phyloP scores from a whole-genome alignment of 2,888 invertebrate species.

The Pachycephus smyrnensis region DNA sequence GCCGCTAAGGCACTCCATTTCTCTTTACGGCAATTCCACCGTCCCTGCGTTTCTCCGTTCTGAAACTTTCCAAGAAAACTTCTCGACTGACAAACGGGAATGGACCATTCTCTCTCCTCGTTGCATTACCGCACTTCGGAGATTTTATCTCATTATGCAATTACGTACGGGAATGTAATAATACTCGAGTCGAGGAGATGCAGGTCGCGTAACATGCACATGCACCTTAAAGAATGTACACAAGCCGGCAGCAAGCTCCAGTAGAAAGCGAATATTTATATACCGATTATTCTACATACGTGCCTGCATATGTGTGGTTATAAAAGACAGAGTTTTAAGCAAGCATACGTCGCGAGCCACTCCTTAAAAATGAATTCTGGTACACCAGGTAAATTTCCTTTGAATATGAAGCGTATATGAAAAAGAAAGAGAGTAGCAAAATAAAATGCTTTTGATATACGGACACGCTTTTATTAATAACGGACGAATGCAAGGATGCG shows the following conservation, averaged over 20 bases:
- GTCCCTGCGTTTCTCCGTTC: not conserved
- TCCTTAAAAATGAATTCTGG: not conserved
- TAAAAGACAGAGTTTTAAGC: not conserved
- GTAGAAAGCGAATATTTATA: conserved; percentile 52
- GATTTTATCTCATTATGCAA: conserved; percentile 11
- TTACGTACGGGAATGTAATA: conserved; percentile 28
- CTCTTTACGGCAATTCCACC: not conserved
- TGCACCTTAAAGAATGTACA: conserved; percentile 22
- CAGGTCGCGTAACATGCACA: conserved; percentile 34
- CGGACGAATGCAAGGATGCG: not conserved
- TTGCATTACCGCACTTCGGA: not conserved
- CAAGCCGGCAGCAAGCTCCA: conserved; percentile 40
- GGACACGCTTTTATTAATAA: not conserved
- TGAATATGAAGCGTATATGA: not conserved
- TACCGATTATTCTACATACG: conserved; percentile 22
- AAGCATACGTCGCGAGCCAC: not conserved
- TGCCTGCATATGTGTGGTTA: not conserved
- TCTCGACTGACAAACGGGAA: not conserved
- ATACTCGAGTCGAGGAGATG: conserved; percentile 25
- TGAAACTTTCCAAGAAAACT: not conserved
- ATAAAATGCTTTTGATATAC: not conserved
- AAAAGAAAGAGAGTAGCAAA: not conserved
- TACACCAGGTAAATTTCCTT: not conserved
- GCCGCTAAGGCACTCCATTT: not conserved
- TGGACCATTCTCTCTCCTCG: not conserved